These are phyloP conservation scores for Rhinoderma darwinii DNA, from an alignment of 2,113 vertebrate genomes.

Conservation along the genomic window DNA sequence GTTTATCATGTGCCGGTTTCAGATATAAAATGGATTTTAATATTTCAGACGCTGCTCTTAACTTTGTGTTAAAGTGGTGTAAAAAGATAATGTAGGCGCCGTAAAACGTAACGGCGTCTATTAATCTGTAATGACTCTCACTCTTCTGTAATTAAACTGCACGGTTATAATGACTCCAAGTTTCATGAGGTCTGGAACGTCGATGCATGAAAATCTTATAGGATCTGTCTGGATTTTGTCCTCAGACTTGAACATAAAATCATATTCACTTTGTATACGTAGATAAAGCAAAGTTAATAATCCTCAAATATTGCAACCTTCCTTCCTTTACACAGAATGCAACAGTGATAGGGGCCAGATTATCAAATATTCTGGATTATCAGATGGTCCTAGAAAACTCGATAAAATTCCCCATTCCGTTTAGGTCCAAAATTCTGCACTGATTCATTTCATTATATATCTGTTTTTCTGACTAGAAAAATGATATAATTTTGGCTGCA, in stretches of 20 bases:
- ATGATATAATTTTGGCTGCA: too few species aligned
- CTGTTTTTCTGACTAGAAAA: too few species aligned
- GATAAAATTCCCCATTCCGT: too few species aligned
- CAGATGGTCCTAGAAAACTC: too few species aligned
- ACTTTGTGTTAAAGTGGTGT: conserved; percentile 22
- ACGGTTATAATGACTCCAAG: background rate
- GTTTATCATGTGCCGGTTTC: background rate
- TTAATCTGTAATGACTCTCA: conserved; percentile 34
- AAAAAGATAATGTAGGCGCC: conserved; percentile 35
- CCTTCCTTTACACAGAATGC: too few species aligned
- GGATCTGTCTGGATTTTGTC: background rate
- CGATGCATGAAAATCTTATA: conserved; percentile 5
- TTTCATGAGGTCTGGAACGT: background rate
- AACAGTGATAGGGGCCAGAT: too few species aligned
- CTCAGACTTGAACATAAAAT: background rate
- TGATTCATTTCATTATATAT: too few species aligned
- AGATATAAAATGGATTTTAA: conserved; percentile 8
- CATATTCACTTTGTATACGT: background rate
- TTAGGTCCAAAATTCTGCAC: too few species aligned
- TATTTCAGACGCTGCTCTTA: background rate
- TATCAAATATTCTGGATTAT: too few species aligned
- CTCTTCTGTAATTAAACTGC: conserved; percentile 27
- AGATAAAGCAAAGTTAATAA: too few species aligned
- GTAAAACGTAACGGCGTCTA: conserved; percentile 43
- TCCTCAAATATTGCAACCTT: too few species aligned